Percentiles rank a stretch among this genome's conserved stretches.
These are phyloP conservation scores for Serinus canaria DNA, from an alignment of 2,113 vertebrate genomes.

Conservation along the genomic window DNA sequence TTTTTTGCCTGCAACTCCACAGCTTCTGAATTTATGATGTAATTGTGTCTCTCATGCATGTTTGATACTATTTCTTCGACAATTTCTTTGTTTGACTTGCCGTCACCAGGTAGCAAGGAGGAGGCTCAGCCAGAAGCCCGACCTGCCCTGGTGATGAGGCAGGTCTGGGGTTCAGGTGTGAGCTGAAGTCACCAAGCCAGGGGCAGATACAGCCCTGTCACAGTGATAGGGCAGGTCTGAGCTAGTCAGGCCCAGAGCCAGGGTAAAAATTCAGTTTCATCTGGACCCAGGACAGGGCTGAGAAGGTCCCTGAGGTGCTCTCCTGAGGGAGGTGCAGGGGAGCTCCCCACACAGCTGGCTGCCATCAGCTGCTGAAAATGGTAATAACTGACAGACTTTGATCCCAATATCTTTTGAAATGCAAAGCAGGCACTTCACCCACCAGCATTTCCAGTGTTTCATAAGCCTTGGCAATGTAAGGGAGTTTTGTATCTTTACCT, in stretches of 20 bases:
- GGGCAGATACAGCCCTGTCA: neutral
- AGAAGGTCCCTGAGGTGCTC: rapidly evolving
- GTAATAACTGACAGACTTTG: constrained; percentile 36
- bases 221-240: rapidly evolving
- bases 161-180: neutral
- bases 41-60: neutral
- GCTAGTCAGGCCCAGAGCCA: neutral
- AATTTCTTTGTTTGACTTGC: neutral
- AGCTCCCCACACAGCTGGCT: neutral
- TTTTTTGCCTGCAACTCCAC: neutral
- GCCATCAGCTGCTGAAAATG: neutral
- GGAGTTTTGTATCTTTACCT: rapidly evolving
- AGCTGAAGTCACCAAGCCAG: neutral
- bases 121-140: neutral
- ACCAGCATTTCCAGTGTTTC: neutral
- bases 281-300: neutral
- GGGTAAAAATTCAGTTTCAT: neutral
- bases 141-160: neutral
- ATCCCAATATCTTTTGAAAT: neutral
- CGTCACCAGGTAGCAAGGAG: neutral
- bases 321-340: neutral
- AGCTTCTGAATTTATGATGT: neutral
- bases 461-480: neutral
- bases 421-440: neutral
- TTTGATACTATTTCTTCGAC: neutral